Evolutionary conservation across 35 echinoderm and acorn worm genomes (phyloP).

Genomic region (Apostichopus parvimensis): DNA sequence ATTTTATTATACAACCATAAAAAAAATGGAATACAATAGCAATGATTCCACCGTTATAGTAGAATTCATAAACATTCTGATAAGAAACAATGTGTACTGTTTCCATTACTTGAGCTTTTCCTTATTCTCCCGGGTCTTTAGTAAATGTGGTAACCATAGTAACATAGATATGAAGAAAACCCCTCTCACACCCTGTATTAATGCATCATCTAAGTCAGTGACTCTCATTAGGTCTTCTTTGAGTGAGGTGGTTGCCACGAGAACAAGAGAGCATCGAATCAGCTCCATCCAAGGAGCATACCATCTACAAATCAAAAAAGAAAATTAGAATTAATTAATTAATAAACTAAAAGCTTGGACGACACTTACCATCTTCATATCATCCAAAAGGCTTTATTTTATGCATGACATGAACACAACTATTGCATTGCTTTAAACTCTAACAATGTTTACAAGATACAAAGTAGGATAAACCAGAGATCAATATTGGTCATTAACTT

Average conservation of each 20-base stretch:
- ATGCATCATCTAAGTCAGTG: slow-evolving; percentile 2
- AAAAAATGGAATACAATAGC: no score
- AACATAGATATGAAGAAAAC: not conserved
- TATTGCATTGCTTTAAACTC: no score
- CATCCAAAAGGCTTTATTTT: no score
- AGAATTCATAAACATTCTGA: not conserved
- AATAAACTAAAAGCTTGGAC: no score
- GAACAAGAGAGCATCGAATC: not conserved
- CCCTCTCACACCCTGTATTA: not conserved
- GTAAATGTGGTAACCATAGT: slow-evolving; percentile 22
- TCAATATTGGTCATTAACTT: no score
- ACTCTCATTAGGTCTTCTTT: slow-evolving; percentile 28
- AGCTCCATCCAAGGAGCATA: slow-evolving; percentile 13
- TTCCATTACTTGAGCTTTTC: slow-evolving; percentile 1
- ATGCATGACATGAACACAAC: no score
- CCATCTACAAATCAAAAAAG: not conserved
- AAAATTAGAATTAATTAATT: no score
- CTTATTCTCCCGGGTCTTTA: slow-evolving; percentile 1
- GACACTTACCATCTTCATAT: no score
- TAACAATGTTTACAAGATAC: no score
- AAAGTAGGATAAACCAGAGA: no score
- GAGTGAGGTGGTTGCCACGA: slow-evolving; percentile 8
- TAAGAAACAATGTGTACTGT: not conserved
- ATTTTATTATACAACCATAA: no score
- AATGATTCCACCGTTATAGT: no score